Percentiles rank a stretch among this genome's conserved stretches.
Conservation (phyloP, 2,113 vertebrate species). For the Ciconia maguari region DNA sequence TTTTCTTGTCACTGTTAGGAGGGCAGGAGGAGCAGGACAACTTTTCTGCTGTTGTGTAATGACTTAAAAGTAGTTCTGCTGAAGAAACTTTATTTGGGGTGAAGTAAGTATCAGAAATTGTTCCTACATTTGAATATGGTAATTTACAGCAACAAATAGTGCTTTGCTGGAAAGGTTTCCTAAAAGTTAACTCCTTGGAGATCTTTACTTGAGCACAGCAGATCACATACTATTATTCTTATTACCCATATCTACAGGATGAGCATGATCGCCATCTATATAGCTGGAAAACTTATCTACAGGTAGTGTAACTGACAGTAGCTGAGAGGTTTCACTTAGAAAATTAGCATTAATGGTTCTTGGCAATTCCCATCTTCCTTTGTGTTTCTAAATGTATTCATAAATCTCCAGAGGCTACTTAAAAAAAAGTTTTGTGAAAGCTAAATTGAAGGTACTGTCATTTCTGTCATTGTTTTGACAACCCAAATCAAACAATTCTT, state of each 20-base stretch:
- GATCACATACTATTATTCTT: not conserved
- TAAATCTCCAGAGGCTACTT: not conserved
- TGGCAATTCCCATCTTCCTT: not conserved
- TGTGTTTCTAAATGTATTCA: not conserved
- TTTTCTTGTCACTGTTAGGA: not conserved
- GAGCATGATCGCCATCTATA: not conserved
- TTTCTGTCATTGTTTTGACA: not conserved
- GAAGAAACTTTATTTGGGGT: not conserved
- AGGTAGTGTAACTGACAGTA: not conserved
- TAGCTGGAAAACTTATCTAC: not conserved
- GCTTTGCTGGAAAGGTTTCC: not conserved
- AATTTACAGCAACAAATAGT: not conserved
- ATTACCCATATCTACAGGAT: not conserved
- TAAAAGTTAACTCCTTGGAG: not conserved
- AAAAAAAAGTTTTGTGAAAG: not conserved
- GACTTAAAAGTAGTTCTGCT: not conserved
- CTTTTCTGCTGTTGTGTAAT: fast-evolving
- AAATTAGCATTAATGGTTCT: not conserved
- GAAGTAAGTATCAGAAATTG: not conserved
- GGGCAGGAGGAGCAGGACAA: not conserved
- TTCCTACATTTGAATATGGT: not conserved
- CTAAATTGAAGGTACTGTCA: not conserved
- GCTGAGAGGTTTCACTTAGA: not conserved
- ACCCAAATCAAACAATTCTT: not conserved
- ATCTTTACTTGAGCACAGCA: not conserved